Base-by-base conservation (phyloP, 2,888 invertebrate species). In the Chrysolina americana region DNA sequence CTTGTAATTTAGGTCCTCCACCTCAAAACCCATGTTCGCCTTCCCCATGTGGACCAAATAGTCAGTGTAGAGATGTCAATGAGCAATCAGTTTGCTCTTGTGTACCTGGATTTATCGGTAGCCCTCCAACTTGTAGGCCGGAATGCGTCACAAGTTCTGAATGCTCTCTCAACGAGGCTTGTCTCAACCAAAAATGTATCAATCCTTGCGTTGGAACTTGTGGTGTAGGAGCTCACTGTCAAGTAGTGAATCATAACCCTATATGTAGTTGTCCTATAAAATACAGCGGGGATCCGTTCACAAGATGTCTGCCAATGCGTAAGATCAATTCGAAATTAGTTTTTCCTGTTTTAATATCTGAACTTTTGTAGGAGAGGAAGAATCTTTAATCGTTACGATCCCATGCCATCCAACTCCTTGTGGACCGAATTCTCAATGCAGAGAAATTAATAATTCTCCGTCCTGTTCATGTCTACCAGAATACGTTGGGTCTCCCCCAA, bases 391-490 rank as follows among this genome's bases (percentile, higher is more conserved):
- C 88, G 87, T 87, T 65, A 90, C 89, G 62, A 91, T 94, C 87
- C 94, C 94, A 63, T 95, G 95, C 85, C 85, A 92, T 70, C 95
- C 94, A 28, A 93, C 94, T 56, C 95, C 95, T 1, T 96, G 96
- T 85, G 95, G 96, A 21, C 91, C 92, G 41, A 93, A 94, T 84
- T 92, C 95, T 9, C 90, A 93, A 84, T 96, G 96, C 83, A 90
- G 92, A 76, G 91, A 93, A 79, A 88, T 90, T 15, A 91, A 92
- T 75, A 91, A 91, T 47, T 88, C 89, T n/a, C 93, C 94, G 41
- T 92, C 93, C 41, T 96, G 95, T 85, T 91, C 94, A 65, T 96
- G 95, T 85, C 86, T 93, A 71, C 89, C 92, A 47, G 92, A 91
- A 80, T 95, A 93, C 84, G 90, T 91, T 75, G 95, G 95, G 65